Conservation (phyloP, 2,113 vertebrate genomes). For the Campylomormyrus tamandua region DNA sequence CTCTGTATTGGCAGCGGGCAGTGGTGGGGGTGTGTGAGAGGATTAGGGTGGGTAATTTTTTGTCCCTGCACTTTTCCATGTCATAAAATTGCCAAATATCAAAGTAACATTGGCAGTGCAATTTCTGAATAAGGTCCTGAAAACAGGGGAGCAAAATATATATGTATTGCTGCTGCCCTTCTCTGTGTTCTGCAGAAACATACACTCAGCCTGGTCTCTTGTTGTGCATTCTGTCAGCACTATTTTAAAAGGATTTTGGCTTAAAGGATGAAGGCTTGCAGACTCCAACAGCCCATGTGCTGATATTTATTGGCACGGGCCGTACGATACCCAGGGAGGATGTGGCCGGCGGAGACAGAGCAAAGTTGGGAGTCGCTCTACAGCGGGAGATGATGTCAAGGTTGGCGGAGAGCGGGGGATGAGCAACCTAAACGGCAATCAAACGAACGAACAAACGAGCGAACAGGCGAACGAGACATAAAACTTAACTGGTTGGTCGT, state of each 20-base stretch:
- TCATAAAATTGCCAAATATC: slow-evolving; percentile 12
- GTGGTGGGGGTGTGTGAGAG: background rate
- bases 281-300: background rate
- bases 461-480: background rate
- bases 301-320: background rate
- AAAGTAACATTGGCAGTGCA: background rate
- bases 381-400: background rate
- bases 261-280: background rate
- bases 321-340: too few species aligned
- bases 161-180: background rate
- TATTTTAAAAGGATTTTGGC: background rate
- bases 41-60: background rate
- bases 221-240: background rate
- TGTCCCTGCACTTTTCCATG: background rate
- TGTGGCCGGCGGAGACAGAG: background rate
- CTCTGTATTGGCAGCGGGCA: background rate
- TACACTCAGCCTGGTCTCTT: background rate
- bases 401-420: background rate
- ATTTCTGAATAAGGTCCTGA: background rate
- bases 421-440: background rate
- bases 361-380: background rate
- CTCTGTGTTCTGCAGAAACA: background rate
- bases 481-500: background rate
- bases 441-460: background rate
- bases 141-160: background rate